Base-by-base conservation (phyloP, 2,797 vertebrate genomes). In the Sorex maritimensis region DNA sequence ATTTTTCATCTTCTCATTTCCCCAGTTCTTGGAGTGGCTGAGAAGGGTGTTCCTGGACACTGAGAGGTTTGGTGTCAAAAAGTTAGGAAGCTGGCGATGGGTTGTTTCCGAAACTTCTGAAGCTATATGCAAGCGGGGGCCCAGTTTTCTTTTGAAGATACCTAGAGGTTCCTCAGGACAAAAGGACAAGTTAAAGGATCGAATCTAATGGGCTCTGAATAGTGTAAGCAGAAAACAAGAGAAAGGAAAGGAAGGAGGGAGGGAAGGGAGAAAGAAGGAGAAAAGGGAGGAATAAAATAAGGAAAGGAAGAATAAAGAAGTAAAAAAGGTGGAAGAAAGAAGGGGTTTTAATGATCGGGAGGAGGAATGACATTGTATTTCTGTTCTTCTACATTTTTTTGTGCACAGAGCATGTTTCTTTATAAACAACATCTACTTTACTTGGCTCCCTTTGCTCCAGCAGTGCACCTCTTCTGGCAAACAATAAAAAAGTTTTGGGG, bases 1-100 rank as follows among this genome's bases (percentile, higher is more conserved):
- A 12, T 7, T 55, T 86, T 91, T 85, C 38, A 38, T 83, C 19
- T 86, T 81, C 44, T 88, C 8, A 3, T 69, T 74, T 78, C 30
- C 46, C 28, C 38, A 14, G 2, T 38, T 65, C 52, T 68, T 77
- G 68, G 9, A 81, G 46, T 58, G 81, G 67, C 30, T 80, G 77
- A 83, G 46, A 49, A 44, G 77, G 58, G 72, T 75, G 7, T 79
- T 5, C 46, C 17, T 67, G 67, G 71, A 74, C 21, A 14, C 14
- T 14, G 14, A 89, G 67, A 52, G 46, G 28, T 74, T 74, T 72
- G 61, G 38, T 72, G 23, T 80, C 13, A 73, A 65, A 46, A 86
- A 34, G 5, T 21, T 44, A n/a, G 61, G 46, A 19, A 67, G 30
- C 17, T 86, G 34, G 41, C 3, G 30, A 13, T 24, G 34, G 63